These are phyloP conservation scores for Drosophila subsilvestris DNA, from an alignment of 2,888 invertebrate genomes.

Conservation along the genomic window DNA sequence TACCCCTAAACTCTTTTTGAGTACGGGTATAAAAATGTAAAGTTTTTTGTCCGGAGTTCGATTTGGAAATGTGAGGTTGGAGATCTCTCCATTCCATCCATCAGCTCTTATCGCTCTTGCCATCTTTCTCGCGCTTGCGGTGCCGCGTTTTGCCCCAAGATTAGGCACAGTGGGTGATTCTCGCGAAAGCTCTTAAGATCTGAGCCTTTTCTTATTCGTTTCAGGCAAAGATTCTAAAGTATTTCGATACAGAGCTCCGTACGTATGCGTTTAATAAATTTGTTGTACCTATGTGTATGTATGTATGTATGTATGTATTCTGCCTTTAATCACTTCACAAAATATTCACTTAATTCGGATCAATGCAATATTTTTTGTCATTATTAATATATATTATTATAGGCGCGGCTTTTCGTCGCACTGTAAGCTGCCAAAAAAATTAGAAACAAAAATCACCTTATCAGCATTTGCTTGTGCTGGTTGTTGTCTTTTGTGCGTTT, in stretches of 20 bases:
- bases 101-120: constrained; percentile 12
- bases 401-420: constrained; percentile 32
- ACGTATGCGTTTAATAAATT: too few relatives aligned
- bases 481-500: constrained; percentile 42
- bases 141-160: not conserved
- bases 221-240: too few relatives aligned
- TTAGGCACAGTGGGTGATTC: not conserved
- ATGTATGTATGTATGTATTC: too few relatives aligned
- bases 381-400: not conserved
- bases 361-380: too few relatives aligned
- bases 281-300: too few relatives aligned
- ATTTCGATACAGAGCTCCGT: too few relatives aligned
- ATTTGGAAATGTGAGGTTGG: constrained; percentile 20
- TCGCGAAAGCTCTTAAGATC: not conserved
- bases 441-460: constrained; percentile 24
- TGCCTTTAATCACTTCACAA: too few relatives aligned
- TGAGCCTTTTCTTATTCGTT: not conserved
- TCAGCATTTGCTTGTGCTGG: constrained; percentile 16
- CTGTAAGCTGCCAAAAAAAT: constrained; percentile 43
- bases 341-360: too few relatives aligned
- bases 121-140: constrained; percentile 12
- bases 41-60: constrained; percentile 4
- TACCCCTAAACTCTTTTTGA: too few relatives aligned
- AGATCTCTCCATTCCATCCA: constrained; percentile 16
- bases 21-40: too few relatives aligned